Percentiles rank a stretch among this genome's conserved stretches.
Conservation (phyloP, 2,888 invertebrate genomes). For the Mycalesis mineus region DNA sequence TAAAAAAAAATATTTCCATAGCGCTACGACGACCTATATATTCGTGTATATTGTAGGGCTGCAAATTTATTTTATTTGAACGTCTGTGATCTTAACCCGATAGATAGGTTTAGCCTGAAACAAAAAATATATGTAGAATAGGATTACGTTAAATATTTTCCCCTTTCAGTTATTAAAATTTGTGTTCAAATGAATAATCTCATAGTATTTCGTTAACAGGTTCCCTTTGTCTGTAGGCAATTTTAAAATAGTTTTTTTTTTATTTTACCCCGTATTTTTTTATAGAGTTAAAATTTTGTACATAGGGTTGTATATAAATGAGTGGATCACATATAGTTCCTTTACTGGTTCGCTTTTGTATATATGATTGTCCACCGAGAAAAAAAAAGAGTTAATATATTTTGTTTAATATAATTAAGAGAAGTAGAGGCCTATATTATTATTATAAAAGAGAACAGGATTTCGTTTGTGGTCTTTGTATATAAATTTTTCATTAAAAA, state of each 20-base stretch:
- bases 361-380: conserved; percentile 35
- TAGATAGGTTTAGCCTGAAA: conserved; percentile 3
- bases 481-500: not conserved
- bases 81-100: conserved; percentile 10
- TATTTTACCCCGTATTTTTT: not conserved
- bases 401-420: conserved; percentile 27
- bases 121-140: not conserved
- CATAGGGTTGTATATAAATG: conserved; percentile 13
- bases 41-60: too few relatives aligned
- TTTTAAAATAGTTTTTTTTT: not conserved
- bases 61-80: not conserved
- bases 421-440: conserved; percentile 6
- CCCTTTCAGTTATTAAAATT: too few relatives aligned
- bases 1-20: not conserved
- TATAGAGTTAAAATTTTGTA: not conserved
- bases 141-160: too few relatives aligned
- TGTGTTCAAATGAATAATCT: too few relatives aligned
- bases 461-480: not conserved
- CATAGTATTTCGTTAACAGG: too few relatives aligned
- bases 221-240: too few relatives aligned
- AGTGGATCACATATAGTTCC: not conserved
- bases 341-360: conserved; percentile 1
- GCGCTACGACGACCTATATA: too few relatives aligned
- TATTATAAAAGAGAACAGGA: not conserved
- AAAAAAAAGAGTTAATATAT: conserved; percentile 34